These are phyloP conservation scores for Distichodus sexfasciatus DNA, from an alignment of 2,797 vertebrate species.

Conservation along the genomic window DNA sequence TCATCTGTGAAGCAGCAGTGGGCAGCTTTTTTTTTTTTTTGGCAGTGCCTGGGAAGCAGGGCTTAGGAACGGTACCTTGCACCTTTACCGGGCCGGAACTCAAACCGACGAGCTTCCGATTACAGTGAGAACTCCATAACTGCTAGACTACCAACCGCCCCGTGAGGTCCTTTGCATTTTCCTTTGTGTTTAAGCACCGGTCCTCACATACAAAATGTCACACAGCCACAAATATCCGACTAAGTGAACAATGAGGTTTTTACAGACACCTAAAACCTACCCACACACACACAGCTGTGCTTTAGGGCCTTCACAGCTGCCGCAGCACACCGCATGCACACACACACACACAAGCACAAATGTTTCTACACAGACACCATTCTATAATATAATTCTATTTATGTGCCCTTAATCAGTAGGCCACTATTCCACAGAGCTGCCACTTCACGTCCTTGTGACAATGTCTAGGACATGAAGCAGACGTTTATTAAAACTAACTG, in stretches of 20 bases:
- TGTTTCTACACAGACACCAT: constrained; percentile 45
- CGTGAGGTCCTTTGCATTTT: too few species aligned
- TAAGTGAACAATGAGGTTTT: too few species aligned
- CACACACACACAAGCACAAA: constrained; percentile 19
- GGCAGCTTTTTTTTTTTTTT: too few species aligned
- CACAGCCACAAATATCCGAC: neutral
- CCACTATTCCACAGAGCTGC: constrained; percentile 44
- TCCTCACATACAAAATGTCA: too few species aligned
- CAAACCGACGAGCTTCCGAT: too few species aligned
- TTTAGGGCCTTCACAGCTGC: constrained; percentile 28
- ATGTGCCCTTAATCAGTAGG: neutral
- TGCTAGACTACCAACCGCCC: too few species aligned
- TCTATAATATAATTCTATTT: constrained; percentile 53
- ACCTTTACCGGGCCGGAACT: too few species aligned
- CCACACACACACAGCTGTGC: neutral
- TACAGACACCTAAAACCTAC: neutral
- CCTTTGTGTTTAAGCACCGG: too few species aligned
- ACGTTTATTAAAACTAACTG: constrained; percentile 60
- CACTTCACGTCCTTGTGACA: constrained; percentile 10
- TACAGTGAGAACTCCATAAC: too few species aligned
- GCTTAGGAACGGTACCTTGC: too few species aligned
- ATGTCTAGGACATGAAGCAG: constrained; percentile 50
- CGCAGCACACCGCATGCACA: constrained; percentile 14
- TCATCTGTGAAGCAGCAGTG: too few species aligned
- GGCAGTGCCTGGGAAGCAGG: too few species aligned